phyloP scores from a whole-genome alignment of 2,797 vertebrate species.

The Strix occidentalis region DNA sequence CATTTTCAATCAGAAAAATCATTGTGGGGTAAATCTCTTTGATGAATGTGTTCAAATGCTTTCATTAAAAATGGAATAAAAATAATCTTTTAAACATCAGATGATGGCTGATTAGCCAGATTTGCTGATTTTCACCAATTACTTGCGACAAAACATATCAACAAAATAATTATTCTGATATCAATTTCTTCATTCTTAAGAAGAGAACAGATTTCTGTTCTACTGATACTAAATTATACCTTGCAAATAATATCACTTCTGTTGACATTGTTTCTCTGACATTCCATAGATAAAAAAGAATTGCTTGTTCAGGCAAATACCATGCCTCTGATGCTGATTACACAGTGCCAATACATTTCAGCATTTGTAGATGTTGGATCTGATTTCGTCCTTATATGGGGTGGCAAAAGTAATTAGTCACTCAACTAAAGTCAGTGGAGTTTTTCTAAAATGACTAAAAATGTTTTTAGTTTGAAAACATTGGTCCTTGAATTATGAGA shows the following conservation, averaged over 20 bases:
- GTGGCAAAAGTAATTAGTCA: not conserved
- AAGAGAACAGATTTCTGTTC: not conserved
- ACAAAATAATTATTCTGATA: not conserved
- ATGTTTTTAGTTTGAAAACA: not conserved
- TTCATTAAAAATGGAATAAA: not conserved
- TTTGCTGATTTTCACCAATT: not conserved
- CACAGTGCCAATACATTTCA: not conserved
- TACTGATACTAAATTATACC: not conserved
- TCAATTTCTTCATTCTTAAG: not conserved
- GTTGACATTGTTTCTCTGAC: not conserved
- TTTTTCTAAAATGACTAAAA: not conserved
- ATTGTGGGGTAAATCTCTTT: not conserved
- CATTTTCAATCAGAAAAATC: not conserved
- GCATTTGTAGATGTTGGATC: not conserved
- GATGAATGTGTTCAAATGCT: not conserved
- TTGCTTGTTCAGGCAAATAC: not conserved
- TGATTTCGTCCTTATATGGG: not conserved
- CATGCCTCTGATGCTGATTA: not conserved
- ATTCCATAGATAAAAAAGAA: not conserved
- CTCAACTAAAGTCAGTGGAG: not conserved
- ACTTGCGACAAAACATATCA: not conserved
- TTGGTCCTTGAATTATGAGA: not conserved
- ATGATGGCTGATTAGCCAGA: not conserved
- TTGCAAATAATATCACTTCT: not conserved
- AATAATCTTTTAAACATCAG: not conserved